Base-by-base conservation (phyloP, 2,113 vertebrate species). In the Cyprinodon variegatus region DNA sequence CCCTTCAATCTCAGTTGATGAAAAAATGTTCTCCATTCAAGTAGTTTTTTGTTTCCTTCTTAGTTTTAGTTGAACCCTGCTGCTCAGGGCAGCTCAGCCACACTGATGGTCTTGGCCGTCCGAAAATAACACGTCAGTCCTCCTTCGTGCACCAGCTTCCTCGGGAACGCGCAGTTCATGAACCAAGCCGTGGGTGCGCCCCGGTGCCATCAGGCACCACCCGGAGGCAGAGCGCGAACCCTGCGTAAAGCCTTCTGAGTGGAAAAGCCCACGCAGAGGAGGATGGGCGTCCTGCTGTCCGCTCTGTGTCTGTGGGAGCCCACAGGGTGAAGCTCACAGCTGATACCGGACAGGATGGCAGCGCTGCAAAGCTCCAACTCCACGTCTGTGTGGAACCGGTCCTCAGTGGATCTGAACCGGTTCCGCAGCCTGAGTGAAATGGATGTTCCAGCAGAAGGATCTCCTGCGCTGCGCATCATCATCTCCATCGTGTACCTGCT, bases 401-500 rank as follows among this genome's bases (percentile, higher is more conserved):
- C 92, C 12, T 29, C 60, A 0, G 22, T 60, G 20, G 81, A 29
- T 3, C 48, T 1, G 71, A 77, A 72, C 46, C 78, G 78, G 0
- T 86, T 90, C 80, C 76, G 76, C 76, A 74, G 83, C 77, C 65
- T 86, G 68, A 91, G 92, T 13, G 91, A 92, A 77, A 80, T 91
- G 38, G 91, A 92, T 20, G 72, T 95, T 29, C 72, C 86, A 2
- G 94, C 92, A 3, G 94, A 95, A 71, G 94, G 92, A 1, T 94
- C 93, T 0, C 79, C 92, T 0, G 82, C 90, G 7, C 88, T 98
- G 80, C 86, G 96, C 3, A 92, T 97, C 72, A 70, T 96, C 74
- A 93, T 97, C 86, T 97, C 96, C 0, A 87, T 94, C 0, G 95
- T 97, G 63, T 98, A 98, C 89, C 96, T 96, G 0, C 94, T 96